Conservation (phyloP, 2,113 vertebrate genomes). For the Cinclus mexicanus region DNA sequence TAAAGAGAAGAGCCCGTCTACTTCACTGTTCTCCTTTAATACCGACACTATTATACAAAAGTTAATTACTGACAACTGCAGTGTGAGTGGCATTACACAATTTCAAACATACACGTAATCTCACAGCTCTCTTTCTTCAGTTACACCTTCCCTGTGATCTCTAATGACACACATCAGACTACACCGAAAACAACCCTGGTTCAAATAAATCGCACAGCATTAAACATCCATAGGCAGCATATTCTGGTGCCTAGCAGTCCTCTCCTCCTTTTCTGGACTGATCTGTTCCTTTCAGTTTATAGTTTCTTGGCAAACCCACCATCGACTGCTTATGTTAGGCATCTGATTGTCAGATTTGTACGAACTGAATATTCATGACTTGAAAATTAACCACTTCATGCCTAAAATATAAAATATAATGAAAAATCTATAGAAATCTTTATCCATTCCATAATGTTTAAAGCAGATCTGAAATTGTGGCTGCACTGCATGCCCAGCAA, state of each 20-base stretch:
- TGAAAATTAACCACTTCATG: constrained; percentile 76
- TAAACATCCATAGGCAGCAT: constrained; percentile 51
- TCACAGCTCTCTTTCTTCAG: constrained; percentile 34
- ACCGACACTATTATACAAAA: not conserved
- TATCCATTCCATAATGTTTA: not conserved
- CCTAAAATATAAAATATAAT: constrained; percentile 16
- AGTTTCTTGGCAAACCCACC: constrained; percentile 76
- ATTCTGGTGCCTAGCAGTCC: constrained; percentile 45
- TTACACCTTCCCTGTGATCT: constrained; percentile 33
- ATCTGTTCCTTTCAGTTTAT: constrained; percentile 76
- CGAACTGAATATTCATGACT: constrained; percentile 79
- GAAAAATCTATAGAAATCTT: not conserved
- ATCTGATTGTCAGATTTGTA: constrained; percentile 80
- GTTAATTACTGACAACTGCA: constrained; percentile 54
- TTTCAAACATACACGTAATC: constrained; percentile 33
- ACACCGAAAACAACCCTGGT: constrained; percentile 32
- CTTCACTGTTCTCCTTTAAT: not conserved
- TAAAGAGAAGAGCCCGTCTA: not conserved
- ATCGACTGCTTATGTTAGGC: constrained; percentile 78
- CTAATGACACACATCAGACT: constrained; percentile 42
- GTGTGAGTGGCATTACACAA: constrained; percentile 26
- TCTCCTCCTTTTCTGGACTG: constrained; percentile 73
- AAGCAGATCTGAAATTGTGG: not conserved
- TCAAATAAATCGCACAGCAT: constrained; percentile 43
- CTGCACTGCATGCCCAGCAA: not conserved